phyloP scores from a whole-genome alignment of 1,140 invertebrate genomes.

The Aphaenogaster ashmeadi region DNA sequence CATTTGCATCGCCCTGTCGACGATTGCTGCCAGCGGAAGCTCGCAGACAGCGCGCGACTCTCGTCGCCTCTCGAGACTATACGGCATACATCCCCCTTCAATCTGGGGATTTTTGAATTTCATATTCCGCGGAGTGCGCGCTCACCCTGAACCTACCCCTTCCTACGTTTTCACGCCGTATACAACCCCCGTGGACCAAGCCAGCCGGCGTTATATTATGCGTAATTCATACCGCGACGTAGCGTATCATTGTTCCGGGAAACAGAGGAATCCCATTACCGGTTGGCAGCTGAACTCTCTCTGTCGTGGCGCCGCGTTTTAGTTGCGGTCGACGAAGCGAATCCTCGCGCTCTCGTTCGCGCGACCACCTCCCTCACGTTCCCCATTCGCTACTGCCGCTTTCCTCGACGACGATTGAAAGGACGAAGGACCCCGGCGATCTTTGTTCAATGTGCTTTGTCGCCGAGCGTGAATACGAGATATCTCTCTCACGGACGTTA shows the following conservation, averaged over 20 bases:
- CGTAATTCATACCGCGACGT: conserved; percentile 85
- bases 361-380: conserved; percentile 25
- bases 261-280: conserved; percentile 86
- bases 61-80: conserved; percentile 43
- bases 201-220: conserved; percentile 78
- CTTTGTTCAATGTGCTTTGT: conserved; percentile 50
- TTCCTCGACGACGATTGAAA: conserved; percentile 52
- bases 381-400: background rate
- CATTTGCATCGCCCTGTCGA: conserved; percentile 50
- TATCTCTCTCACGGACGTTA: background rate
- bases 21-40: conserved; percentile 33
- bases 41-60: conserved; percentile 30
- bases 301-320: conserved; percentile 81
- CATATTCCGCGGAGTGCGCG: conserved; percentile 67
- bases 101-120: conserved; percentile 73
- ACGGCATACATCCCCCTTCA: conserved; percentile 38
- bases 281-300: conserved; percentile 83
- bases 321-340: conserved; percentile 83
- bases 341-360: conserved; percentile 73
- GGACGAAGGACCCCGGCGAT: conserved; percentile 49
- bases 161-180: conserved; percentile 46
- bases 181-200: conserved; percentile 65
- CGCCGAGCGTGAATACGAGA: conserved; percentile 49
- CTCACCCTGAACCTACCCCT: conserved; percentile 50
- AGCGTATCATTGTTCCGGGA: conserved; percentile 85